A percentile compares a stretch with the other conserved stretches of the same genome.
Conservation (phyloP, 2,113 vertebrate genomes). For the Apaloderma vittatum region DNA sequence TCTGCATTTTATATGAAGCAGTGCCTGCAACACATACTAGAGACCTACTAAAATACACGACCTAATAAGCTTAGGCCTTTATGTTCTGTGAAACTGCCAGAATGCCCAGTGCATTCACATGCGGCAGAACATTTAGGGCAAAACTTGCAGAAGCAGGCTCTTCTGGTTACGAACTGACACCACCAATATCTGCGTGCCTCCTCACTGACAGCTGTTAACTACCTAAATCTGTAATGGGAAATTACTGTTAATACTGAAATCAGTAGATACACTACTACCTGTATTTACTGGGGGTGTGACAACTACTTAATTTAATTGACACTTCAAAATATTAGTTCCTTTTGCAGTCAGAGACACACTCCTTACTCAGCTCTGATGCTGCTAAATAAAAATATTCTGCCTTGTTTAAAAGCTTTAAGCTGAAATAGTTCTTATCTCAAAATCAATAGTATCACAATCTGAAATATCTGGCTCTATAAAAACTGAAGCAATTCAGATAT, state of each 20-base stretch:
- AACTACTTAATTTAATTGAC: constrained; percentile 17
- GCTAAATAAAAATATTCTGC: constrained; percentile 47
- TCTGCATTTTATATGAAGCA: background rate
- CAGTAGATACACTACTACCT: background rate
- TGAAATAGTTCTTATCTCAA: constrained; percentile 41
- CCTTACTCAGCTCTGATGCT: constrained; percentile 36
- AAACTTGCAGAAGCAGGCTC: background rate
- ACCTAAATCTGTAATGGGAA: background rate
- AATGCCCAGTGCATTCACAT: background rate
- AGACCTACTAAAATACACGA: background rate
- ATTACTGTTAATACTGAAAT: background rate
- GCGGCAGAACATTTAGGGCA: background rate
- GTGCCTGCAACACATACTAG: background rate
- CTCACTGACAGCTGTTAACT: background rate
- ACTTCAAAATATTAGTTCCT: background rate
- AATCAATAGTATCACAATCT: background rate
- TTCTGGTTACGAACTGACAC: background rate
- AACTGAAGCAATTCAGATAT: constrained; percentile 59
- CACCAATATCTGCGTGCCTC: background rate
- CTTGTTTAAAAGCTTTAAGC: constrained; percentile 22
- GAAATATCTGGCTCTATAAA: background rate
- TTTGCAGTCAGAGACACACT: constrained; percentile 22
- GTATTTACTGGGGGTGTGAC: constrained; percentile 26
- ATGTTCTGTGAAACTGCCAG: background rate
- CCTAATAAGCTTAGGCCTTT: accelerated